These are phyloP conservation scores for Oryzias dopingdopingensis DNA, from an alignment of 2,797 vertebrate species.

Conservation along the genomic window DNA sequence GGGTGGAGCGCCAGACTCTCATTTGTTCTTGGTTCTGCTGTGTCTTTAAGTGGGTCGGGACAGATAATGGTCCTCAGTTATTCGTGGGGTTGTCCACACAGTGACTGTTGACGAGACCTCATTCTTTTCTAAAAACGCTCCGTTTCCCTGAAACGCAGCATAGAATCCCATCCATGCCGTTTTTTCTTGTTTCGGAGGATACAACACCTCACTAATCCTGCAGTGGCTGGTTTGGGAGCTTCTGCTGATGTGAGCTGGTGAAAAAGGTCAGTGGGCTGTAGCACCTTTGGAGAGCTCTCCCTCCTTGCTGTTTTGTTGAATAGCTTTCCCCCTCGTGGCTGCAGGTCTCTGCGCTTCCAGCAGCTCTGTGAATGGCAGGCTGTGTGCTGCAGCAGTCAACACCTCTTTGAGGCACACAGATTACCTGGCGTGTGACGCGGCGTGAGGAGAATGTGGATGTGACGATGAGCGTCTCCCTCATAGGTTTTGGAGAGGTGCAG, in stretches of 20 bases:
- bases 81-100: conserved; percentile 68
- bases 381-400: conserved; percentile 35
- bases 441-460: conserved; percentile 52
- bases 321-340: conserved; percentile 43
- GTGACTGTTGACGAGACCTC: conserved; percentile 60
- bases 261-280: conserved; percentile 50
- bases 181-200: conserved; percentile 12
- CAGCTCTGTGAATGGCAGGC: conserved; percentile 43
- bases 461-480: conserved; percentile 9
- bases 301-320: conserved; percentile 51
- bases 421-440: conserved; percentile 32
- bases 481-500: conserved; percentile 19
- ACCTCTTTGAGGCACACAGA: conserved; percentile 42
- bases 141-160: not conserved
- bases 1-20: conserved; percentile 22
- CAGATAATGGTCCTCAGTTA: conserved; percentile 64
- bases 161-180: not conserved
- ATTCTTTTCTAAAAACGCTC: not conserved
- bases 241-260: conserved; percentile 33
- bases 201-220: conserved; percentile 40
- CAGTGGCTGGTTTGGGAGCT: conserved; percentile 22
- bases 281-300: conserved; percentile 21
- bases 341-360: conserved; percentile 30
- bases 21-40: conserved; percentile 62
- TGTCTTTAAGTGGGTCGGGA: conserved; percentile 56